Evolutionary conservation across 2,888 invertebrate genomes (phyloP).

Genomic region (Phrixothrix hirtus): DNA sequence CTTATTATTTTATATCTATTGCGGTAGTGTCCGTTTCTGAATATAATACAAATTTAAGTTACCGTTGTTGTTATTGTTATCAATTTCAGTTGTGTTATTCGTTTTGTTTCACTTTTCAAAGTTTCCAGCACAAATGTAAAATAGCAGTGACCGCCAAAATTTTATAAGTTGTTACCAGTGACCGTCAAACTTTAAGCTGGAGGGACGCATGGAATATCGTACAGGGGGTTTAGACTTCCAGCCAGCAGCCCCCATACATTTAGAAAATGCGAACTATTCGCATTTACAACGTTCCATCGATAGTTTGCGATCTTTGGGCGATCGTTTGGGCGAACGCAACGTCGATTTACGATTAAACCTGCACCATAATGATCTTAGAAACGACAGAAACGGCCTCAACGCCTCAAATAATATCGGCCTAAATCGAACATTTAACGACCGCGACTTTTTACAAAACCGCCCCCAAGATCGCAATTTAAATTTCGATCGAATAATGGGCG

Average conservation of each 20-base stretch:
- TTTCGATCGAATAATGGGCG: conserved; percentile 49
- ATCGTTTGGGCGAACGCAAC: conserved; percentile 53
- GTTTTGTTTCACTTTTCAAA: conserved; percentile 3
- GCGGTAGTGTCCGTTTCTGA: conserved; percentile 17
- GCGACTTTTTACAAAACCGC: conserved; percentile 45
- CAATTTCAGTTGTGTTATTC: not conserved
- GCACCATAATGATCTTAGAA: conserved; percentile 45
- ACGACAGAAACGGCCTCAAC: conserved; percentile 29
- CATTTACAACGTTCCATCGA: conserved; percentile 55
- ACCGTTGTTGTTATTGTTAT: not conserved
- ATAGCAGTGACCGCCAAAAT: conserved; percentile 17
- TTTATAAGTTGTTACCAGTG: conserved; percentile 5
- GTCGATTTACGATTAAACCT: conserved; percentile 53
- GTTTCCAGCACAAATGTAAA: conserved; percentile 19
- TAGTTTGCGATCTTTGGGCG: conserved; percentile 53
- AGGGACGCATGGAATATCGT: conserved; percentile 55
- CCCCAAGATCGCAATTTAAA: conserved; percentile 45
- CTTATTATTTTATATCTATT: conserved; percentile 25
- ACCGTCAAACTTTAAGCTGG: conserved; percentile 43
- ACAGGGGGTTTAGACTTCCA: conserved; percentile 55
- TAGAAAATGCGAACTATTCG: conserved; percentile 51
- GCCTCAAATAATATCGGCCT: conserved; percentile 44
- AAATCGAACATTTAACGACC: conserved; percentile 39
- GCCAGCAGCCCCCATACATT: conserved; percentile 49
- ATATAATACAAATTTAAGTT: too few relatives aligned